Base-by-base conservation (phyloP, 2,888 invertebrate genomes). In the Torymus tubicola region DNA sequence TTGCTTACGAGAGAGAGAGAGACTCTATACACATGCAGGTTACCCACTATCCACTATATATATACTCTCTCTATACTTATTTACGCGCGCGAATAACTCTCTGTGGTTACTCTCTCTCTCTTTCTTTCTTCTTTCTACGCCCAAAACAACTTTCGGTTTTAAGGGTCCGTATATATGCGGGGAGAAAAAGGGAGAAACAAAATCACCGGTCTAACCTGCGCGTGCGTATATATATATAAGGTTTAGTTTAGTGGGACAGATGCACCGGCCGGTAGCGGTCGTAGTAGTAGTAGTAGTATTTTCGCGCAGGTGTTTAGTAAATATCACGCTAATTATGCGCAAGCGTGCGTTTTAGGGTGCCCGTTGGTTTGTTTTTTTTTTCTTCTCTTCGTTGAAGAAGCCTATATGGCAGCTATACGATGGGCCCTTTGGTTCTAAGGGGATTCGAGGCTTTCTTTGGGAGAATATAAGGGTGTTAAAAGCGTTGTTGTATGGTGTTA, bases 121-220 rank as follows among this genome's bases (percentile, higher is more conserved):
- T n/a, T n/a, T n/a, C n/a, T n/a, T n/a, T n/a, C n/a, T n/a, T n/a
- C n/a, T n/a, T n/a, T 24, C 31, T 31, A n/a, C 10, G 0, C 10
- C 31, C 52, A 52, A 65, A 50, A 42, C 42, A 16, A 78, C 78
- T 71, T 78, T 71, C 65, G 64, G 53, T 55, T 78, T 67, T 71
- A 63, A 63, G 61, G 61, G 55, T 58, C 16, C 24, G 21, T 12
- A 21, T 24, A n/a, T 58, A 58, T 58, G 13, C 16, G 1, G 60
- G 8, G 55, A 12, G 18, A 31, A 5, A 31, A 14, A 63, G 18
- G 14, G 63, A 63, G n/a, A 63, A n/a, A 63, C 2, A 52, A n/a
- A 52, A 60, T 70, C 50, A 52, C 18, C 11, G n/a, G 14, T 24
- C 24, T 42, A 31, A 53, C 53, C 24, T 31, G 63, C 61, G 2